Percentiles rank a stretch among this genome's conserved stretches.
Evolutionary conservation across 2,797 vertebrate genomes (phyloP).

Genomic region (Alcedo atthis): DNA sequence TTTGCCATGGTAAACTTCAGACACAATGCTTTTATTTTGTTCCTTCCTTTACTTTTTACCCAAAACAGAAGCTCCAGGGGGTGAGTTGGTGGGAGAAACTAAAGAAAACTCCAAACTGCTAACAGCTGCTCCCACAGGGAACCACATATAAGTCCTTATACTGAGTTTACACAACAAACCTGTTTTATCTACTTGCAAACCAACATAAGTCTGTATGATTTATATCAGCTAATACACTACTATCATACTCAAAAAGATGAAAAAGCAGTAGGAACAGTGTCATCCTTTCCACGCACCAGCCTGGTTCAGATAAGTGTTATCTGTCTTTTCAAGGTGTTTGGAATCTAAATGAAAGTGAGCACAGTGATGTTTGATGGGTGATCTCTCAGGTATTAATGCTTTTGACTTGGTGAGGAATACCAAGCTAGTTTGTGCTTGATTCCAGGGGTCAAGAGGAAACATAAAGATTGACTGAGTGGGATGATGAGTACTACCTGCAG

Average conservation of each 20-base stretch:
- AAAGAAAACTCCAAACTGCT: not conserved
- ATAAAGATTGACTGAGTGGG: not conserved
- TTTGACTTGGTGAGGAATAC: not conserved
- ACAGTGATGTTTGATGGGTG: not conserved
- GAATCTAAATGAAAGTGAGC: not conserved
- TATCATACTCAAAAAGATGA: constrained; percentile 14
- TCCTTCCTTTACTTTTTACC: not conserved
- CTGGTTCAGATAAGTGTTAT: not conserved
- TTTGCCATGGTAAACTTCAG: not conserved
- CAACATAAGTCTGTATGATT: not conserved
- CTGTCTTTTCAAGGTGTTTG: not conserved
- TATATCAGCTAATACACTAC: not conserved
- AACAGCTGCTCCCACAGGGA: not conserved
- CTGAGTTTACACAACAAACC: not conserved
- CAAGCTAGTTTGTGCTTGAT: not conserved
- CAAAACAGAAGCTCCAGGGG: not conserved
- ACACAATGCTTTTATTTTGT: not conserved
- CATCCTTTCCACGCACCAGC: not conserved
- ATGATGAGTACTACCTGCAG: not conserved
- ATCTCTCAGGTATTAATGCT: not conserved
- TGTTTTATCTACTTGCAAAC: not conserved
- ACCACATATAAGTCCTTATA: not conserved
- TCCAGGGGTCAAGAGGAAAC: not conserved
- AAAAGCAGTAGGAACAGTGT: not conserved
- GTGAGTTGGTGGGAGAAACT: not conserved